Evolutionary conservation across 1,140 invertebrate species (phyloP).

Genomic region (Portunus trituberculatus): DNA sequence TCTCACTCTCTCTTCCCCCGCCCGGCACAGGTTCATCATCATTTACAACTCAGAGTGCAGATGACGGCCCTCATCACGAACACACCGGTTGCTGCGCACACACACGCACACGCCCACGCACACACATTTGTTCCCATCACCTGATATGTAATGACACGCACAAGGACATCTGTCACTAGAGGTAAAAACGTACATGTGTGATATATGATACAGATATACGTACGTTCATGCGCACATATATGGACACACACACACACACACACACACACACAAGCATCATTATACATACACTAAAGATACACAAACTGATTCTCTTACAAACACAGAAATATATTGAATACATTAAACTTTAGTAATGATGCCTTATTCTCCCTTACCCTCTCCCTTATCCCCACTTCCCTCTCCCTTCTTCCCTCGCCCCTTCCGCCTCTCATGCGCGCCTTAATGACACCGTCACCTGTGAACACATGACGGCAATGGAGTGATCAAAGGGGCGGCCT

Average conservation of each 20-base stretch:
- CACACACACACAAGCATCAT: not conserved
- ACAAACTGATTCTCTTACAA: not conserved
- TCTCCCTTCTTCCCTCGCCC: not conserved
- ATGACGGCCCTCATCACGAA: slow-evolving; percentile 47
- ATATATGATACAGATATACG: not conserved
- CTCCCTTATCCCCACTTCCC: not conserved
- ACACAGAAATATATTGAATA: too few species aligned
- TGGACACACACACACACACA: not conserved
- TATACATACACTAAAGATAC: not conserved
- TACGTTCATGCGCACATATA: not conserved
- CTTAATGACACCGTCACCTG: not conserved
- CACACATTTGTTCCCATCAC: slow-evolving; percentile 39
- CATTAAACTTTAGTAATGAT: too few species aligned
- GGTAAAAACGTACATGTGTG: not conserved
- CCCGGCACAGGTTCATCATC: not conserved
- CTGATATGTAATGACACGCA: slow-evolving; percentile 32
- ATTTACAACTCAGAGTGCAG: slow-evolving; percentile 30
- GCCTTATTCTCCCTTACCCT: too few species aligned
- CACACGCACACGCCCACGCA: slow-evolving; percentile 31
- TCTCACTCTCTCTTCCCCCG: not conserved
- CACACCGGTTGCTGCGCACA: slow-evolving; percentile 32
- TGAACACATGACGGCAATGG: not conserved
- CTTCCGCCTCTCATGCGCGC: not conserved
- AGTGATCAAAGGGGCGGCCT: not conserved
- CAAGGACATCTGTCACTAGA: not conserved